phyloP scores from a whole-genome alignment of 2,113 vertebrate genomes.

The Neomonachus schauinslandi region DNA sequence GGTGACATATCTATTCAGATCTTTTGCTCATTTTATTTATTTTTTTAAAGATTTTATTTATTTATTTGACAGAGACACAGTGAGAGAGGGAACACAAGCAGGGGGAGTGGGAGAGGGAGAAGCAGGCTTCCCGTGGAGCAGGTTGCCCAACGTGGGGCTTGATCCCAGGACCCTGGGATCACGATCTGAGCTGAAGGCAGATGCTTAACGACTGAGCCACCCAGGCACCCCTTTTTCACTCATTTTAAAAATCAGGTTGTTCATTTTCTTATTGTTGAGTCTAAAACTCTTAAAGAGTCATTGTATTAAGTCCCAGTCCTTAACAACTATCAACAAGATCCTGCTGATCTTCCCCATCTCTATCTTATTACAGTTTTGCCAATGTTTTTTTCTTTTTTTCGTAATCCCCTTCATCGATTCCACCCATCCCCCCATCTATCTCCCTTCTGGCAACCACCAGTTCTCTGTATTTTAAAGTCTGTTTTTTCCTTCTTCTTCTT shows the following conservation, averaged over 20 bases:
- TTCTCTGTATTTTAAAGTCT: neutral
- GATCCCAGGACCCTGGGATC: no score
- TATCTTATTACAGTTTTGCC: neutral
- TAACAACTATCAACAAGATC: neutral
- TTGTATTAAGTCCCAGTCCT: neutral
- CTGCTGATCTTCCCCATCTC: neutral
- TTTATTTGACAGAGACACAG: no score
- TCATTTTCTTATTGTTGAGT: slow-evolving; percentile 17
- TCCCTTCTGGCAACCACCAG: neutral
- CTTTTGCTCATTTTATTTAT: neutral
- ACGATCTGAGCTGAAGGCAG: no score
- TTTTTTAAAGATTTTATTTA: no score
- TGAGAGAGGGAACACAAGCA: no score
- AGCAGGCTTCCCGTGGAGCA: no score
- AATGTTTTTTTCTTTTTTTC: neutral
- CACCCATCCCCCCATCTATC: neutral
- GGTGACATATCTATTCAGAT: slow-evolving; percentile 1
- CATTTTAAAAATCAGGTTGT: slow-evolving; percentile 10
- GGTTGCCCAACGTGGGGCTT: no score
- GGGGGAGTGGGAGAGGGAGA: no score
- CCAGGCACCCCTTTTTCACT: neutral
- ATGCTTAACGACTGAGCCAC: no score
- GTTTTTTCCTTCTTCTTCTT: neutral
- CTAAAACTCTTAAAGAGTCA: slow-evolving; percentile 1
- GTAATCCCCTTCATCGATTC: neutral